These are phyloP conservation scores for Phanerotoma sp. DNA, from an alignment of 2,888 invertebrate genomes.

Conservation along the genomic window DNA sequence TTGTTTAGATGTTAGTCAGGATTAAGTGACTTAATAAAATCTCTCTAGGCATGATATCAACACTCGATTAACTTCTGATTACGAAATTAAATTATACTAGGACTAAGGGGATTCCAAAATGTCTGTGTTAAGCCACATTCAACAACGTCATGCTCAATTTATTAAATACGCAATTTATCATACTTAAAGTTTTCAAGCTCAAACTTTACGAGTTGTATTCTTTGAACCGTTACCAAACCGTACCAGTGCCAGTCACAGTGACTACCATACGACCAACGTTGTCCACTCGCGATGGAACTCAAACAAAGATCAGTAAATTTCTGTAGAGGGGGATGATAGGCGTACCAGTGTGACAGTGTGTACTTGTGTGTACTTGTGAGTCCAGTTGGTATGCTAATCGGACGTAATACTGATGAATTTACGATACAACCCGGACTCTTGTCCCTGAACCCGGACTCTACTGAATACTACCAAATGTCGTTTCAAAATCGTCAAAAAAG, in stretches of 20 bases:
- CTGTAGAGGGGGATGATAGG: slow-evolving; percentile 27
- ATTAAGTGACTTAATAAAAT: slow-evolving; percentile 1
- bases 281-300: slow-evolving; percentile 22
- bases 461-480: not conserved
- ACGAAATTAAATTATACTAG: slow-evolving; percentile 3
- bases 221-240: slow-evolving; percentile 10
- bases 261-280: not conserved
- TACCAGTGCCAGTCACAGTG: slow-evolving; percentile 14
- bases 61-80: slow-evolving; percentile 3
- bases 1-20: not conserved
- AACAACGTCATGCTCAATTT: slow-evolving; percentile 20
- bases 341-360: slow-evolving; percentile 30
- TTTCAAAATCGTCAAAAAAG: not conserved
- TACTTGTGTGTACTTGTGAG: slow-evolving; percentile 30
- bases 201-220: slow-evolving; percentile 24
- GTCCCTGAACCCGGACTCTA: slow-evolving; percentile 31
- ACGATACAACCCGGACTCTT: slow-evolving; percentile 35
- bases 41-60: slow-evolving; percentile 7
- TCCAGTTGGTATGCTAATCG: slow-evolving; percentile 41
- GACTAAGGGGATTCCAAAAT: not conserved
- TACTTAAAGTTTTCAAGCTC: slow-evolving; percentile 24
- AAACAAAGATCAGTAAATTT: slow-evolving; percentile 36
- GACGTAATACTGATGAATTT: slow-evolving; percentile 45
- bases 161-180: slow-evolving; percentile 25
- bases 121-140: slow-evolving; percentile 8